Percentiles rank a stretch among this genome's conserved stretches.
Evolutionary conservation across 2,888 invertebrate species (phyloP).

Genomic region (Spodoptera exigua): DNA sequence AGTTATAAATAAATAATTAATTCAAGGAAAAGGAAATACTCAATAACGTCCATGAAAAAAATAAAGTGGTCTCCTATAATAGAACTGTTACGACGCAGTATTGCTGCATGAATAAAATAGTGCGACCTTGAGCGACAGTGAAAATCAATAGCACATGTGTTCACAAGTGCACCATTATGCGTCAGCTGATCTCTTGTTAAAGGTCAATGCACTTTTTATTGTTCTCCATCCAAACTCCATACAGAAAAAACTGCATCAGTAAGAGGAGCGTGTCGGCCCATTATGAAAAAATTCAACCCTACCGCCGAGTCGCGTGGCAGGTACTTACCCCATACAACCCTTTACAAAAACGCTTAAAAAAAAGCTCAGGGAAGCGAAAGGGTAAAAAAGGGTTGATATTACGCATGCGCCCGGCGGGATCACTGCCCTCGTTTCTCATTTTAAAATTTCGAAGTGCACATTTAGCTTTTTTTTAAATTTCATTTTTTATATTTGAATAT

Average conservation of each 20-base stretch:
- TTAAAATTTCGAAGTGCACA: conserved; percentile 74
- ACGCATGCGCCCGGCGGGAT: conserved; percentile 86
- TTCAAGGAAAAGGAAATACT: no score
- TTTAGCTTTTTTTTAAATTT: conserved; percentile 60
- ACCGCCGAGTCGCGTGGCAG: conserved; percentile 84
- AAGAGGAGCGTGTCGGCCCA: conserved; percentile 77
- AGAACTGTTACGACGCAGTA: neutral
- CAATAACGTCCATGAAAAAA: no score
- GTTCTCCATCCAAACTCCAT: conserved; percentile 72
- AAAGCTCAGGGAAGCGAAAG: conserved; percentile 85
- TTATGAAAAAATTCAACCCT: conserved; percentile 86
- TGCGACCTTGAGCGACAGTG: conserved; percentile 79
- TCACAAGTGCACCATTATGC: conserved; percentile 85
- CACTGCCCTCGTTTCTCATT: conserved; percentile 85
- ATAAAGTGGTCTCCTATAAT: conserved; percentile 7
- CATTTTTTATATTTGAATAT: conserved; percentile 47
- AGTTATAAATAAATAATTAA: no score
- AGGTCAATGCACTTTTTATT: conserved; percentile 87
- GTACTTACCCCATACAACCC: conserved; percentile 86
- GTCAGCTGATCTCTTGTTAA: conserved; percentile 85
- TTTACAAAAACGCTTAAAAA: conserved; percentile 88
- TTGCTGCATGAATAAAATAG: conserved; percentile 40
- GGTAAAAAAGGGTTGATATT: conserved; percentile 88
- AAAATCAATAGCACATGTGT: conserved; percentile 82
- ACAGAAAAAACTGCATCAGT: conserved; percentile 78